phyloP scores from a whole-genome alignment of 2,113 vertebrate genomes.

The Mungos mungo region DNA sequence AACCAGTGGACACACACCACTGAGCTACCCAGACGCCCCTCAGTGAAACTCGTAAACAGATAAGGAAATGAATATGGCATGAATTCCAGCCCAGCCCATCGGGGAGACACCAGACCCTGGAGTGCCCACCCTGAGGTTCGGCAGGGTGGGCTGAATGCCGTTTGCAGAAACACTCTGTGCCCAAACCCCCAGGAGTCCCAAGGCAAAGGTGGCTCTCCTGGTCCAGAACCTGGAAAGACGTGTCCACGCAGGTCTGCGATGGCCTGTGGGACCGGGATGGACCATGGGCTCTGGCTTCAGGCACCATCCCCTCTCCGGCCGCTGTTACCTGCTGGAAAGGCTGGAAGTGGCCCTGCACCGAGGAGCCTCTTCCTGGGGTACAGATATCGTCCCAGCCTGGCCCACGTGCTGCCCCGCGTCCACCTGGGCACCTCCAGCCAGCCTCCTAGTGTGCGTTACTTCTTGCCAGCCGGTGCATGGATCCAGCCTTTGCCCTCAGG shows the following conservation, averaged over 20 bases:
- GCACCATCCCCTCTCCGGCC: accelerated
- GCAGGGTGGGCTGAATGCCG: neutral
- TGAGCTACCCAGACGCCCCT: neutral
- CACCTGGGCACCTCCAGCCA: accelerated
- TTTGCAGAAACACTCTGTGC: neutral
- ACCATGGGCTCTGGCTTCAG: neutral
- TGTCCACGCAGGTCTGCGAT: accelerated
- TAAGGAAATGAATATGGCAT: neutral
- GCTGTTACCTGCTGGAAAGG: neutral
- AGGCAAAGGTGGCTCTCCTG: neutral
- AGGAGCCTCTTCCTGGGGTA: neutral
- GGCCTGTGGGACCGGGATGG: neutral
- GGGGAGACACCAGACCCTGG: neutral
- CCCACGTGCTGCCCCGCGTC: neutral
- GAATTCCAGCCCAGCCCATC: neutral
- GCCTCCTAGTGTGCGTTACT: neutral
- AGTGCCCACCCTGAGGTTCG: accelerated
- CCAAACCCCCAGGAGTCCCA: neutral
- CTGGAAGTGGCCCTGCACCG: neutral
- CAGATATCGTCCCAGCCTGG: neutral
- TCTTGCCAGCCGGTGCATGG: neutral
- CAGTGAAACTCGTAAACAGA: neutral
- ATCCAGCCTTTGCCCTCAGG: neutral
- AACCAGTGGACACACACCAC: no score
- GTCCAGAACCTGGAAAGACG: neutral